A percentile compares a stretch with the other conserved stretches of the same genome.
phyloP scores from a whole-genome alignment of 2,113 vertebrate species.

The Chloropsis cyanopogon region DNA sequence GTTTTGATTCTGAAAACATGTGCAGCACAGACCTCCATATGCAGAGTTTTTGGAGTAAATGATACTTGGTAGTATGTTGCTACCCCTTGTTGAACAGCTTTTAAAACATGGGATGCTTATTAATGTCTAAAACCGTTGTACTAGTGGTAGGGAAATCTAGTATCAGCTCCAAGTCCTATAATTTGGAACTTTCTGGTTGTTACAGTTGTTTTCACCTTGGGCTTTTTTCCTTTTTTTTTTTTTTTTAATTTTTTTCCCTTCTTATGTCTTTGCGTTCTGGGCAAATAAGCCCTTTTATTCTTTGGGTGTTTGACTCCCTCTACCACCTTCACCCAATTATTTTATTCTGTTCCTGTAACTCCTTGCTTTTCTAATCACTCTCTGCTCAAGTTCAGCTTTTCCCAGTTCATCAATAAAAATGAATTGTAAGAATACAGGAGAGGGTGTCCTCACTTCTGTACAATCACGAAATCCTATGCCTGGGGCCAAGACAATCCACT shows the following conservation, averaged over 20 bases:
- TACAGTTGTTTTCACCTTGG: neutral
- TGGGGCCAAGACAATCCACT: neutral
- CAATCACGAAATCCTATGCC: neutral
- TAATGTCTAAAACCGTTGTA: neutral
- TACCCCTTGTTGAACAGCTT: neutral
- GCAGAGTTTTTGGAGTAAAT: neutral
- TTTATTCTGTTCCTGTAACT: neutral
- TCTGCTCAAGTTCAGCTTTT: neutral
- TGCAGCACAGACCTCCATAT: neutral
- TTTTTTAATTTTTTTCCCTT: neutral
- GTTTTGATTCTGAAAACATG: neutral
- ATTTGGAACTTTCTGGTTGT: neutral
- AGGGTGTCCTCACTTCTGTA: neutral
- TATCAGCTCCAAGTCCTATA: neutral
- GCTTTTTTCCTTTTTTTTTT: neutral
- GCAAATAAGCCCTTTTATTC: neutral
- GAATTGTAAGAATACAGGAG: neutral
- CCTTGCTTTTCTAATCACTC: neutral
- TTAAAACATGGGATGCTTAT: neutral
- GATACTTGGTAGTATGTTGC: neutral
- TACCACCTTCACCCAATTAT: neutral
- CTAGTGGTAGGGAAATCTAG: neutral
- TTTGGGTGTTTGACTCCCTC: neutral
- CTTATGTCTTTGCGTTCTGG: neutral
- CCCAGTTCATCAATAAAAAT: neutral